Conservation (phyloP, 2,797 vertebrate species). For the Tragelaphus eurycerus region DNA sequence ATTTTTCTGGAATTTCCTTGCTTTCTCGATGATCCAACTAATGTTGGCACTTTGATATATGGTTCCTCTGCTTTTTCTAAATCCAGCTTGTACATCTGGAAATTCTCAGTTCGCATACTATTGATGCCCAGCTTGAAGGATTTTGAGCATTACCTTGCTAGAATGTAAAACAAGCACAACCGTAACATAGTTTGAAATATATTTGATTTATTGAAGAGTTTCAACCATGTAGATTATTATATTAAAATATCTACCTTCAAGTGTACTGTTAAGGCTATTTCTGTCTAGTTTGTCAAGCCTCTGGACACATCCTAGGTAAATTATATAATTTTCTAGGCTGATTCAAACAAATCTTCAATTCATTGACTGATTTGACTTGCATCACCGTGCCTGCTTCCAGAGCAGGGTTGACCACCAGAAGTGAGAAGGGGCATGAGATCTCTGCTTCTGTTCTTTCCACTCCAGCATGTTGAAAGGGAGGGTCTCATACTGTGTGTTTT, state of each 20-base stretch:
- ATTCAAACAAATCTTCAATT: not conserved
- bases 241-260: slow-evolving; percentile 4
- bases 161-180: not conserved
- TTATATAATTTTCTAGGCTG: not conserved
- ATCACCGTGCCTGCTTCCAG: not conserved
- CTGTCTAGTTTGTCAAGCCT: not conserved
- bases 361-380: not conserved
- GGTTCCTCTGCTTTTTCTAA: not conserved
- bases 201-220: not conserved
- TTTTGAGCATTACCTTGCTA: not conserved
- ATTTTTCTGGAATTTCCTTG: not conserved
- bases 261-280: not conserved
- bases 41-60: not conserved
- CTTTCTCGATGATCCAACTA: not conserved
- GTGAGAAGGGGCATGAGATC: not conserved
- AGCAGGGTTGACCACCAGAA: not conserved
- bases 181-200: not conserved
- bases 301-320: not conserved
- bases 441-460: not conserved
- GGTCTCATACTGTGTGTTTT: not conserved
- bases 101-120: not conserved
- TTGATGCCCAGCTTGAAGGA: not conserved
- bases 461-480: not conserved
- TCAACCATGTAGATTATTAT: slow-evolving; percentile 14
- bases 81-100: not conserved